Conservation (phyloP, 64 coral and sea anemone genomes). For the Dendronephthya gigantea region DNA sequence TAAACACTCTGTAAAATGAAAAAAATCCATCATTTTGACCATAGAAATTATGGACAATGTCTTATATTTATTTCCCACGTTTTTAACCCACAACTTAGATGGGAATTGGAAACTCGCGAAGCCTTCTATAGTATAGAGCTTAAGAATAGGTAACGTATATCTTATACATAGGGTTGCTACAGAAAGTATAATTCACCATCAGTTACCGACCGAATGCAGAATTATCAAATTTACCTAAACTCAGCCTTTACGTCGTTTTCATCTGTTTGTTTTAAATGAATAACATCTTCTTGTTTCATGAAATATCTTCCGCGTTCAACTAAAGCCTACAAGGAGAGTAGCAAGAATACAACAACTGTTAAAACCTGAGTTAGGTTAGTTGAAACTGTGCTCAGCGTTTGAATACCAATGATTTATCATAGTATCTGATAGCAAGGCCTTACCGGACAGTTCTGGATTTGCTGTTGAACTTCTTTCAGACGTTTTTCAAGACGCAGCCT, state of each 20-base stretch:
- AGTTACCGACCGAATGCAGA: neutral
- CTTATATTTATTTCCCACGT: too few relatives aligned
- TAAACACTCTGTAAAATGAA: constrained; percentile 39
- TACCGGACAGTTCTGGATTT: constrained; percentile 73
- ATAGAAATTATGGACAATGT: too few relatives aligned
- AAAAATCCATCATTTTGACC: too few relatives aligned
- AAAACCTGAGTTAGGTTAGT: too few relatives aligned
- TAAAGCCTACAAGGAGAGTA: constrained; percentile 46
- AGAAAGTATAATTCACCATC: neutral
- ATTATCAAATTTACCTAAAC: constrained; percentile 43
- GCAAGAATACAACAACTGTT: too few relatives aligned
- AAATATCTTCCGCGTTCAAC: constrained; percentile 60
- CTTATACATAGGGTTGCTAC: too few relatives aligned
- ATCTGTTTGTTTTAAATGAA: constrained; percentile 46
- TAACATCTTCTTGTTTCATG: constrained; percentile 62
- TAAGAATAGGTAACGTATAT: too few relatives aligned
- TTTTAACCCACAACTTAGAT: too few relatives aligned
- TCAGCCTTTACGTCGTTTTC: constrained; percentile 81
- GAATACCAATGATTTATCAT: too few relatives aligned
- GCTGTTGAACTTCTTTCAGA: constrained; percentile 55
- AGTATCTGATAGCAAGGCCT: neutral
- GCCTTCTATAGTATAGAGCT: too few relatives aligned
- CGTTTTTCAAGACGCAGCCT: constrained; percentile 57
- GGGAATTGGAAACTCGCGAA: too few relatives aligned
- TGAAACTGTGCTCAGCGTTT: too few relatives aligned